A percentile compares a stretch with the other conserved stretches of the same genome.
Evolutionary conservation across 2,797 vertebrate genomes (phyloP).

Genomic region (Thripadectes ignobilis): DNA sequence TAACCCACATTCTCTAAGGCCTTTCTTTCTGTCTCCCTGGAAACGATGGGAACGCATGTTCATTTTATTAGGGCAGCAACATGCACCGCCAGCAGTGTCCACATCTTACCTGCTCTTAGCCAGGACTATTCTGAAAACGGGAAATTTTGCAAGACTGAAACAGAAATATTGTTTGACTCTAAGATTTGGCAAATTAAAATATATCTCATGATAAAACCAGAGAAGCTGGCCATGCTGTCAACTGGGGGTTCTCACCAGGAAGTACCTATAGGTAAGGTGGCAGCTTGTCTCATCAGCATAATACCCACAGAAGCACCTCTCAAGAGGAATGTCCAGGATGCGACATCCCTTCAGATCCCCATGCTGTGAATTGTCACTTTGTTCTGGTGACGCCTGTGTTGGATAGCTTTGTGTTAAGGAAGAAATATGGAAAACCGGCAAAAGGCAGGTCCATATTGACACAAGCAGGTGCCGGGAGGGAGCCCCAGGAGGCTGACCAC

Average conservation of each 20-base stretch:
- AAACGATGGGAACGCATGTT: background rate
- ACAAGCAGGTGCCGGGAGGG: background rate
- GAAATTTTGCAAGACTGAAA: background rate
- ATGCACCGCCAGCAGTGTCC: background rate
- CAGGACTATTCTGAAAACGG: background rate
- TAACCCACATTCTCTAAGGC: background rate
- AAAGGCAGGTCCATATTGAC: background rate
- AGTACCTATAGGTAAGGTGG: background rate
- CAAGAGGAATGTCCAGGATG: background rate
- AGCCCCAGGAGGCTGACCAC: background rate
- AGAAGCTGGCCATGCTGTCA: background rate
- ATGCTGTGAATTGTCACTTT: background rate
- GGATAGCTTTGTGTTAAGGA: background rate
- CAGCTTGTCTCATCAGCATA: accelerated
- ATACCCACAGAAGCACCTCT: background rate
- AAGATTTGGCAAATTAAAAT: background rate
- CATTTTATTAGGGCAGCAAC: background rate
- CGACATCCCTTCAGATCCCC: background rate
- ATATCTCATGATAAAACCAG: background rate
- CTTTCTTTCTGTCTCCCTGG: background rate
- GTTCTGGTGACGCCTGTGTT: background rate
- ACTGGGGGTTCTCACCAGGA: background rate
- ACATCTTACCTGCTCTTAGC: background rate
- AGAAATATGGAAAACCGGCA: background rate
- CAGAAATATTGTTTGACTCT: background rate